Evolutionary conservation across 2,888 invertebrate species (phyloP).

Genomic region (Pseudococcus longispinus): DNA sequence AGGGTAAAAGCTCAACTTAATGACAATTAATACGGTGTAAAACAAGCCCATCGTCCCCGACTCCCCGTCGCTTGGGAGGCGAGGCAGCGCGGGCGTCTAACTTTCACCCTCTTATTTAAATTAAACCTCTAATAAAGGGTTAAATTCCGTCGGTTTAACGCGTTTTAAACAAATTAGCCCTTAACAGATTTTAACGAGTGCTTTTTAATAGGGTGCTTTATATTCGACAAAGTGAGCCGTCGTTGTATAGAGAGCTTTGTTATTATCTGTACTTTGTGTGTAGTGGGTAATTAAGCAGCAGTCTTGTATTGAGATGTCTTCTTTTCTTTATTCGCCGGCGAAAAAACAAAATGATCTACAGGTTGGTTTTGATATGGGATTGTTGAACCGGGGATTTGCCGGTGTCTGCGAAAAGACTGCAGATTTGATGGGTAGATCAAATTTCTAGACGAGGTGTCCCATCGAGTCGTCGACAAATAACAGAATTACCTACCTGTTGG

Average conservation of each 20-base stretch:
- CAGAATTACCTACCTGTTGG: too few relatives aligned
- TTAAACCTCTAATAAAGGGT: slow-evolving; percentile 55
- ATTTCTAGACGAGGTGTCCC: too few relatives aligned
- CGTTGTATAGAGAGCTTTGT: background rate
- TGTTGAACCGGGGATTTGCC: background rate
- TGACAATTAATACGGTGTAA: slow-evolving; percentile 55
- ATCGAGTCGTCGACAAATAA: too few relatives aligned
- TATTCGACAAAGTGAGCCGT: slow-evolving; percentile 12
- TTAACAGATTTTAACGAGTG: slow-evolving; percentile 55
- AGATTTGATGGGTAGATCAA: too few relatives aligned
- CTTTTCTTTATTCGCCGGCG: background rate
- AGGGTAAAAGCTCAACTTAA: slow-evolving; percentile 55
- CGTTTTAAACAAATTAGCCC: slow-evolving; percentile 56
- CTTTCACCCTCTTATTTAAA: slow-evolving; percentile 53
- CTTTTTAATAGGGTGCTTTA: slow-evolving; percentile 50
- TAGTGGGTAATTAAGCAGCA: background rate
- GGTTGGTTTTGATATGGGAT: background rate
- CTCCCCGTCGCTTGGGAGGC: background rate
- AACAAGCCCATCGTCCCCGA: background rate
- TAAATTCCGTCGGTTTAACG: slow-evolving; percentile 57
- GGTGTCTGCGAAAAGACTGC: too few relatives aligned
- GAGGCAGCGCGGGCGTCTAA: background rate
- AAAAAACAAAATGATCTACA: background rate
- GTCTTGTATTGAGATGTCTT: background rate
- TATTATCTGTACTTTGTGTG: background rate